phyloP scores from a whole-genome alignment of 2,113 vertebrate species.

The Pollachius pollachius region DNA sequence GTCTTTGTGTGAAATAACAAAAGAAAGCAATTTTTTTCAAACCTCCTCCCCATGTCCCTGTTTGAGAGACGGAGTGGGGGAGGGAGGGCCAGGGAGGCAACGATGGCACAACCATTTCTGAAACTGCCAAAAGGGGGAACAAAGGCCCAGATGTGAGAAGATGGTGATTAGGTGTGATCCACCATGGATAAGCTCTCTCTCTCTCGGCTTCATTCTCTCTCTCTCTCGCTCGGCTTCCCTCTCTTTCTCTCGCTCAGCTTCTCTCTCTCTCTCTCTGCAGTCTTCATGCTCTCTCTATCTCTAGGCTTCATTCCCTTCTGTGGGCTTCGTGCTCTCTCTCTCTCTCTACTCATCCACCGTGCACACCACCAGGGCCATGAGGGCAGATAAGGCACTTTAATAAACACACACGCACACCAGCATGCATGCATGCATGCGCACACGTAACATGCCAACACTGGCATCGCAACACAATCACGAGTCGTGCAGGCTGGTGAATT shows the following conservation, averaged over 20 bases:
- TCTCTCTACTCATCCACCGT: slow-evolving; percentile 68
- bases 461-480: not conserved
- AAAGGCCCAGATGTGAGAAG: slow-evolving; percentile 85
- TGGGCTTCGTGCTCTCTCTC: slow-evolving; percentile 76
- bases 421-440: not conserved
- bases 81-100: slow-evolving; percentile 56
- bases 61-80: slow-evolving; percentile 53
- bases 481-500: not conserved
- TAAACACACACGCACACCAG: slow-evolving; percentile 46
- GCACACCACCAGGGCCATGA: slow-evolving; percentile 64
- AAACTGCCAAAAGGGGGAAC: slow-evolving; percentile 75
- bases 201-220: slow-evolving; percentile 78
- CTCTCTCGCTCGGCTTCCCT: slow-evolving; percentile 79
- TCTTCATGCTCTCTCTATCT: slow-evolving; percentile 79
- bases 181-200: slow-evolving; percentile 80
- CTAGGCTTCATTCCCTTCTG: slow-evolving; percentile 71
- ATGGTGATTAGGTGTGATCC: slow-evolving; percentile 85
- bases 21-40: slow-evolving; percentile 66
- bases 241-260: slow-evolving; percentile 11
- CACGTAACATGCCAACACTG: not conserved
- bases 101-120: slow-evolving; percentile 81
- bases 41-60: slow-evolving; percentile 60
- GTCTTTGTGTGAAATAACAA: slow-evolving; percentile 82
- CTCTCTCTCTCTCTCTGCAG: slow-evolving; percentile 67
- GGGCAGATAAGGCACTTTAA: slow-evolving; percentile 64